Evolutionary conservation across 2,888 invertebrate species (phyloP), one percentile per base, ranked within the genome.

Genomic region (Drosophila acutilabella): DNA sequence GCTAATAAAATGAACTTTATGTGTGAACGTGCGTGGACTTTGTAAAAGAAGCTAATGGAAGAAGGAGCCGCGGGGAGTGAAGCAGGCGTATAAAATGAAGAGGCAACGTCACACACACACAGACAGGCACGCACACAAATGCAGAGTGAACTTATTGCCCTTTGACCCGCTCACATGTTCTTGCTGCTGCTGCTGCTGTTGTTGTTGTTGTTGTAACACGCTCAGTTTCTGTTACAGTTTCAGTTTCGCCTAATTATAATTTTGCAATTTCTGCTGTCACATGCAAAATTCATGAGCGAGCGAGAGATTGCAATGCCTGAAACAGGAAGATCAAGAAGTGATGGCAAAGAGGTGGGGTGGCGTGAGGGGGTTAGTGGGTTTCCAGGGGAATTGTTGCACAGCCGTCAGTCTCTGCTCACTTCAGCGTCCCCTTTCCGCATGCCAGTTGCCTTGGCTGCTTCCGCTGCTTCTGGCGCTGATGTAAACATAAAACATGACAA

Each of bases 1-100:
- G 86, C 84, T 86, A 88, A 88, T 88, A 85, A 85, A 85, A 86
- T 85, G 88, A 83, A 75, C 88, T 88, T 88, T 88, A 88, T 83
- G 88, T 73, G 73, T 73, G 79, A 81, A 85, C 84, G 84, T 85
- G 84, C 87, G 73, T 77, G 59, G 84, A 85, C 87, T 85, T 48
- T 38, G 40, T 53, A 80, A 64, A 54, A 50, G 64, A 38, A 30
- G 30, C 7, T 2, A 42, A 53, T 53, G 48, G 56, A 38, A 51
- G 58, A 30, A 48, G 42, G 18, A 53, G 58, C 53, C 36, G 30
- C 2, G 8, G 45, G 1, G 26, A 23, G 36, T 11, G 30, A 13
- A 10, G 7, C 30, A 30, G 26, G 23, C 33, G 6, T 2, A 44
- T 33, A 13, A 30, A 26, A 10, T 14, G 14, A 13, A 14, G 2